Conservation (phyloP, 2,888 invertebrate species). For the Yponomeuta sedellus region DNA sequence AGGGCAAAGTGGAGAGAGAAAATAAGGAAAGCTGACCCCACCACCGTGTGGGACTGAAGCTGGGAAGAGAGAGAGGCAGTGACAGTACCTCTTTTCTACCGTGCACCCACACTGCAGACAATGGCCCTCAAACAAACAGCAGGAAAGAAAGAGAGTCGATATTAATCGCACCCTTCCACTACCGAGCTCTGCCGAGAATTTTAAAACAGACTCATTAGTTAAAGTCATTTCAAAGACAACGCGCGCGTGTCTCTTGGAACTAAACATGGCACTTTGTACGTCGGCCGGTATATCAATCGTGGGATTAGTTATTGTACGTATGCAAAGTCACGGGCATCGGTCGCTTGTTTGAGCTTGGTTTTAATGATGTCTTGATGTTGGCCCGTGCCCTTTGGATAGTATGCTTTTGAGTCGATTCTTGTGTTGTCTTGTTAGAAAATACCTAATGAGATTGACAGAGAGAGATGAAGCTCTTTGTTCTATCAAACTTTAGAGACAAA, state of each 20-base stretch:
- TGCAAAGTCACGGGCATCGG: not conserved
- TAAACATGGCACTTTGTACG: slow-evolving; percentile 1
- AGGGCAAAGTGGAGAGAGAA: too few species aligned
- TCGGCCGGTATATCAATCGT: not conserved
- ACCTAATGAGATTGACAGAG: too few species aligned
- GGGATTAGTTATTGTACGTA: not conserved
- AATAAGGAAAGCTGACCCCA: too few species aligned
- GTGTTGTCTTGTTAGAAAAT: too few species aligned
- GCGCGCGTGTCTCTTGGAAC: slow-evolving; percentile 1
- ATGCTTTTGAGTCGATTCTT: too few species aligned
- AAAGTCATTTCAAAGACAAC: slow-evolving; percentile 32
- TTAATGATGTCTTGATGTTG: not conserved
- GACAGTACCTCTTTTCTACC: not conserved
- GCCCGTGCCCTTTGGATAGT: not conserved
- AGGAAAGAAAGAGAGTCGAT: slow-evolving; percentile 22
- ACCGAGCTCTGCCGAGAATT: slow-evolving; percentile 33
- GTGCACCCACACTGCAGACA: not conserved
- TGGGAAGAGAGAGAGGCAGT: too few species aligned
- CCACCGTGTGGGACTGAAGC: too few species aligned
- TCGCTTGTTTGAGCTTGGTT: not conserved
- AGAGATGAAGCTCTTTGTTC: too few species aligned
- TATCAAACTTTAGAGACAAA: too few species aligned
- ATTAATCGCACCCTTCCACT: slow-evolving; percentile 41
- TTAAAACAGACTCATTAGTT: slow-evolving; percentile 46
- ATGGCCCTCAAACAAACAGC: slow-evolving; percentile 25